Base-by-base conservation (phyloP, 2,797 vertebrate genomes). In the Chaetodon trifasciatus region DNA sequence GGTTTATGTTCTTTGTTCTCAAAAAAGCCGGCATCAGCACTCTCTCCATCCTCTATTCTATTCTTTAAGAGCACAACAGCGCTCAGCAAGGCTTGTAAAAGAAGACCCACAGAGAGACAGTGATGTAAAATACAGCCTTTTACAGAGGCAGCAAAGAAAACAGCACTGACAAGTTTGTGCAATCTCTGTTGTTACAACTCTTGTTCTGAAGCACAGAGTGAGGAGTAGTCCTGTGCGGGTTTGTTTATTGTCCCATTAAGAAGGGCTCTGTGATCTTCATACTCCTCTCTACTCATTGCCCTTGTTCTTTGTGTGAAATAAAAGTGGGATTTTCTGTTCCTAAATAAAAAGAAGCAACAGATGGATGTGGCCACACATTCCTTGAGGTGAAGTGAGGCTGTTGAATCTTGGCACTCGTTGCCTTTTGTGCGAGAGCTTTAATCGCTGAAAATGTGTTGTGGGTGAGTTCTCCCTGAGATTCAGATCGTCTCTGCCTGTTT, bases 1-100 rank as follows among this genome's bases (percentile, higher is more conserved):
- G 42, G 76, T 76, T 81, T 61, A 42, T 80, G 75, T 81, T 85
- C 93, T 94, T 94, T 94, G 91, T 95, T 94, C 91, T 92, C 76
- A 78, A 87, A 88, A 53, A 83, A 78, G 86, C 82, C 83, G 74
- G 86, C 88, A 92, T 95, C 94, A 91, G 88, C 89, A 86, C 82
- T 93, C 81, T 79, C 70, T 74, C 76, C 84, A 85, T 92, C 87
- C 64, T 66, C 55, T 24, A 35, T 56, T 64, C 57, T 76, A 10
- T 73, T 67, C 76, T 74, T 71, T 53, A 46, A 72, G 55, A 82
- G 84, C 76, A 66, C 61, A 64, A 17, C 79, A 64, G 52, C 11
- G 10, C 64, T 70, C 39, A 74, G 73, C 61, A 61, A 50, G 64
- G 61, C 71, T 87, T 66, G 63, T 84, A 73, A 83, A 86, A 88